Conservation (phyloP, 2,888 invertebrate species). For the Pardosa pseudoannulata region DNA sequence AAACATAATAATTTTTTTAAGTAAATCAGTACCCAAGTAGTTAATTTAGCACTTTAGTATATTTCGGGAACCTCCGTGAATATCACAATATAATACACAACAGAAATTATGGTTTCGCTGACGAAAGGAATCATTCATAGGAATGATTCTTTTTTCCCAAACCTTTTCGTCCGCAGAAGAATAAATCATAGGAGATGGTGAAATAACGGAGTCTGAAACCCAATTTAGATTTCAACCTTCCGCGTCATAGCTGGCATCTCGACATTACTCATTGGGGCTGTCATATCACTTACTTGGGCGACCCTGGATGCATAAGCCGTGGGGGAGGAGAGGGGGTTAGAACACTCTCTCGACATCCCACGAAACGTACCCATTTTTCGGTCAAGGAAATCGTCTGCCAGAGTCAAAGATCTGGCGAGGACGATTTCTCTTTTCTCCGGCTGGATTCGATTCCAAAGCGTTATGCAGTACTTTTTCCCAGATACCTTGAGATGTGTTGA, state of each 20-base stretch:
- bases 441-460: background rate
- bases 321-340: background rate
- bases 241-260: background rate
- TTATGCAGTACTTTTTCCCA: background rate
- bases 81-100: too few species aligned
- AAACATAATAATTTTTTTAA: too few species aligned
- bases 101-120: too few species aligned
- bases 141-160: too few species aligned
- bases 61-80: too few species aligned
- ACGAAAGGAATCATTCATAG: too few species aligned
- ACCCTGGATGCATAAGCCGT: background rate
- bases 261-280: background rate
- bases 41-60: too few species aligned
- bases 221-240: background rate
- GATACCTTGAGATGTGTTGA: background rate
- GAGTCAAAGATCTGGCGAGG: constrained; percentile 18
- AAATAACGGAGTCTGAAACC: too few species aligned
- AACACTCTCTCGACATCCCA: background rate
- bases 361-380: background rate
- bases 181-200: too few species aligned
- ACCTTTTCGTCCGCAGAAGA: too few species aligned
- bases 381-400: constrained; percentile 8
- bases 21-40: too few species aligned
- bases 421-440: background rate
- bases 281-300: background rate